phyloP scores from a whole-genome alignment of 2,113 vertebrate genomes.

The Alligator mississippiensis region DNA sequence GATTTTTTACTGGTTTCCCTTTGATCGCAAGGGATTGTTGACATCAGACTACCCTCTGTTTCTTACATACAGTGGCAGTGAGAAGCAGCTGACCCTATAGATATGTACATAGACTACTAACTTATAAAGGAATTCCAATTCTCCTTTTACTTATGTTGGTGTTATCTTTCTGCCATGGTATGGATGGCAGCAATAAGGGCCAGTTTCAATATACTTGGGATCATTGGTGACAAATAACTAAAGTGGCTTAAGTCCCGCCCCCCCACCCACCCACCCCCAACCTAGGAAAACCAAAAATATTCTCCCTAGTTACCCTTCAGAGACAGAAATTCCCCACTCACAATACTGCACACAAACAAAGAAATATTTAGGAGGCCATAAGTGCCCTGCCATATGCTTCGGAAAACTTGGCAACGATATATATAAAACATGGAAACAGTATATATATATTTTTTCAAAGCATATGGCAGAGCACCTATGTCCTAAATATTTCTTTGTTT shows the following conservation, averaged over 20 bases:
- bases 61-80: background rate
- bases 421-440: background rate
- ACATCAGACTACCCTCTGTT: background rate
- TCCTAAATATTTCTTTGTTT: no score
- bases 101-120: background rate
- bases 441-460: no score
- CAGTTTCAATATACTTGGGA: background rate
- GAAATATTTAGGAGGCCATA: background rate
- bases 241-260: background rate
- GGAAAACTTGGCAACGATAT: background rate
- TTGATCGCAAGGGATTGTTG: background rate
- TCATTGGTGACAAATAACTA: background rate
- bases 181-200: background rate
- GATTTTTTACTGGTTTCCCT: background rate
- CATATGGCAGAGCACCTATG: no score
- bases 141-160: background rate
- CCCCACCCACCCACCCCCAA: no score
- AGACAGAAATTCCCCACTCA: background rate
- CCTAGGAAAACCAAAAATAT: background rate
- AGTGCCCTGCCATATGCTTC: background rate
- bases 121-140: background rate
- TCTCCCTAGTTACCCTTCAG: background rate
- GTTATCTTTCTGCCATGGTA: background rate
- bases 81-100: background rate
- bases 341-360: background rate